Conservation (phyloP, 2,797 vertebrate species). For the Moxostoma hubbsi region DNA sequence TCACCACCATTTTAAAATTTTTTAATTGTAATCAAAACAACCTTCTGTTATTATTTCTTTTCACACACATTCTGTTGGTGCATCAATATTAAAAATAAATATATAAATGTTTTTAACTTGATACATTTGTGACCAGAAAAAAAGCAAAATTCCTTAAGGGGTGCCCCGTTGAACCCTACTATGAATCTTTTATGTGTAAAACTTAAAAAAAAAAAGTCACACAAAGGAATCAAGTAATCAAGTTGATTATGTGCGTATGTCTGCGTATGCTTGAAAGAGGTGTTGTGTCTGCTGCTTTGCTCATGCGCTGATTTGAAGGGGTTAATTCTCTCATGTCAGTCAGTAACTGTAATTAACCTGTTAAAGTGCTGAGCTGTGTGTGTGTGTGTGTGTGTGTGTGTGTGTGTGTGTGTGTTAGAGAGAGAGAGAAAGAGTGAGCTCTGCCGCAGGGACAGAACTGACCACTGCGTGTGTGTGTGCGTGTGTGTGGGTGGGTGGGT, state of each 20-base stretch:
- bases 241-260: slow-evolving; percentile 22
- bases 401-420: not conserved
- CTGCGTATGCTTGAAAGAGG: slow-evolving; percentile 31
- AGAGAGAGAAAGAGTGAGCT: slow-evolving; percentile 8
- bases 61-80: too few species aligned
- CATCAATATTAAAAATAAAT: too few species aligned
- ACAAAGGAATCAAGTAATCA: slow-evolving; percentile 30
- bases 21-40: too few species aligned
- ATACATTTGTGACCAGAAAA: too few species aligned
- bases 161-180: too few species aligned
- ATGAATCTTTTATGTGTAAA: too few species aligned
- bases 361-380: slow-evolving; percentile 52
- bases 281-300: slow-evolving; percentile 51
- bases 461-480: slow-evolving; percentile 16
- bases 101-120: too few species aligned
- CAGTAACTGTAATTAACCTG: slow-evolving; percentile 54
- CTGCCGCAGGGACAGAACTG: slow-evolving; percentile 25
- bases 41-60: too few species aligned
- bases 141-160: too few species aligned
- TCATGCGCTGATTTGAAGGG: slow-evolving; percentile 53
- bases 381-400: not conserved
- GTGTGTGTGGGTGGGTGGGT: not conserved
- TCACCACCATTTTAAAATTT: too few species aligned
- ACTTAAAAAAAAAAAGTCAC: too few species aligned
- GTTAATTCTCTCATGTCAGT: slow-evolving; percentile 32